Evolutionary conservation across 64 coral and sea anemone genomes (phyloP).

Genomic region (Montipora efflorescens): DNA sequence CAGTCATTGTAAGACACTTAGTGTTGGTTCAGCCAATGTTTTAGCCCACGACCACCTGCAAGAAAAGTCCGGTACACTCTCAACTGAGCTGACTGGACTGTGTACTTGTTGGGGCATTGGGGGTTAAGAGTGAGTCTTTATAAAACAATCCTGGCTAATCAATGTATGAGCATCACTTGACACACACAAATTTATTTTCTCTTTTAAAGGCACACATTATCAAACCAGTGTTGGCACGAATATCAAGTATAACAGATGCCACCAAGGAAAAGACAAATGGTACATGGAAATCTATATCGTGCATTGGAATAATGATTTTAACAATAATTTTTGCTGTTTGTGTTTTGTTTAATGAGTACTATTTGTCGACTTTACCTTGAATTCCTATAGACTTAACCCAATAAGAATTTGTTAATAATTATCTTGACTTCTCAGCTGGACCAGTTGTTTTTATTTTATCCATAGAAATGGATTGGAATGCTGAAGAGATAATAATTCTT

Average conservation of each 20-base stretch:
- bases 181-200: neutral
- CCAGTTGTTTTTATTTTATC: too few species aligned
- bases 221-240: conserved; percentile 82
- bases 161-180: neutral
- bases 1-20: too few species aligned
- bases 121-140: too few species aligned
- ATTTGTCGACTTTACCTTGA: neutral
- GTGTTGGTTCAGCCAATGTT: too few species aligned
- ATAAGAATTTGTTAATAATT: too few species aligned
- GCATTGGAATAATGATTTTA: neutral
- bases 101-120: too few species aligned
- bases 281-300: neutral
- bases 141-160: neutral
- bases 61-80: too few species aligned
- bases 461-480: too few species aligned
- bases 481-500: too few species aligned
- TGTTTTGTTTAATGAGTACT: neutral
- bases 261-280: conserved; percentile 54
- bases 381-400: neutral
- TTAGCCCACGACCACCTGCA: too few species aligned
- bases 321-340: neutral
- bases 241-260: conserved; percentile 64
- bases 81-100: too few species aligned
- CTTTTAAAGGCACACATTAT: conserved; percentile 72
- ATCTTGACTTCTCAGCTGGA: too few species aligned